These are phyloP conservation scores for Umimayanthus chanpuru DNA, from an alignment of 92 coral and sea anemone genomes.

Conservation along the genomic window DNA sequence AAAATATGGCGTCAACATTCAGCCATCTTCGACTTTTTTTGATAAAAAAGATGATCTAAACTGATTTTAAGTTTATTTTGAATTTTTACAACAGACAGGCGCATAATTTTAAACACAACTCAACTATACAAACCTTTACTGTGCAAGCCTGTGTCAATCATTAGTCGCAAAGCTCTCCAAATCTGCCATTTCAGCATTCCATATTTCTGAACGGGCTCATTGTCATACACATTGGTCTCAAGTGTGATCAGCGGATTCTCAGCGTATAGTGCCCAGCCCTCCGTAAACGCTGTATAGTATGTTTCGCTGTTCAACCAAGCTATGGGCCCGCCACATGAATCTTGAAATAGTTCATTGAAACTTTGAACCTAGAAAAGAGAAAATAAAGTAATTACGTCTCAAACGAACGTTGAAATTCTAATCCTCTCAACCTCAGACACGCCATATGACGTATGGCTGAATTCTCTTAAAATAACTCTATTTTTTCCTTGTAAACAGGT, in stretches of 20 bases:
- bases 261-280: slow-evolving; percentile 99
- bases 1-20: too few species aligned
- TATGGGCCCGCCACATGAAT: slow-evolving; percentile 77
- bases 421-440: too few species aligned
- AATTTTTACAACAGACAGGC: too few species aligned
- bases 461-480: too few species aligned
- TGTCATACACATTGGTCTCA: slow-evolving; percentile 78
- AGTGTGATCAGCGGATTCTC: slow-evolving; percentile 90
- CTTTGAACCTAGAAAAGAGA: slow-evolving; percentile 74
- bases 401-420: background rate
- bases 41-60: too few species aligned
- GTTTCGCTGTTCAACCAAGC: slow-evolving; percentile 79
- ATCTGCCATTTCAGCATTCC: slow-evolving; percentile 99
- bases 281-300: slow-evolving; percentile 88
- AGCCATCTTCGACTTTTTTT: too few species aligned
- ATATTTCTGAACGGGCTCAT: slow-evolving; percentile 85
- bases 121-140: slow-evolving; percentile 66
- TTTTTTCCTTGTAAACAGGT: too few species aligned
- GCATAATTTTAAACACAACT: too few species aligned
- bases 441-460: too few species aligned
- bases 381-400: background rate
- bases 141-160: slow-evolving; percentile 96
- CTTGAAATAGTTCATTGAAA: slow-evolving; percentile 75
- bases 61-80: too few species aligned
- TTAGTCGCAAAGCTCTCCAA: slow-evolving; percentile 97